Base-by-base conservation (phyloP, 2,113 vertebrate genomes). In the Oncorhynchus masou region DNA sequence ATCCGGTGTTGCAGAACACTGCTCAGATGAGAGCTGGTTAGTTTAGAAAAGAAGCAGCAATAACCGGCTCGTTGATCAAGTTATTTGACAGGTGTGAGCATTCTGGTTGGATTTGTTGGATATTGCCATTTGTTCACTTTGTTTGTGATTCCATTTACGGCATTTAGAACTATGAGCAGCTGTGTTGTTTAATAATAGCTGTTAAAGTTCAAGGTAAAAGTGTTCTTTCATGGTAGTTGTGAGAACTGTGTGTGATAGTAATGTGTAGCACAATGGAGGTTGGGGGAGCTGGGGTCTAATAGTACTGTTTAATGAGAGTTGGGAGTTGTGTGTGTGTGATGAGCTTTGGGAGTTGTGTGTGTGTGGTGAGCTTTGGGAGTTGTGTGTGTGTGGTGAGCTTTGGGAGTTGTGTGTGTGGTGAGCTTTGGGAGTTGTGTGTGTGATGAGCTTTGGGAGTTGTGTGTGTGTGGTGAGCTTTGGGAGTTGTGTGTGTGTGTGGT, bases 11-110 rank as follows among this genome's bases (percentile, higher is more conserved):
- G 45, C 70, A 68, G 54, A 57, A 74, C 51, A 7, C 57, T 22
- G 11, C 22, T 4, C 22, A n/a, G 27, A 51, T 67, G 70, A 71
- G 67, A 24, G 64, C 31, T 73, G 22, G 25, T 68, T 73, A 54
- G 15, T 45, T 12, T 25, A 45, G 27, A 7, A 71, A 71, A n/a
- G 22, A 48, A 79, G 81, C 83, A 73, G 75, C 76, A 81, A 73
- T 79, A 80, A 67, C 83, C 77, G 49, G 77, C 73, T 73, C 66
- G 68, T 79, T 80, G 66, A 72, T 80, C 79, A 59, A 4, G n/a
- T 84, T 86, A 15, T 24, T 48, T 70, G 39, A 70, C 19, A n/a
- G 31, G 20, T 45, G 19, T 20, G 68, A 70, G 68, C 0, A 12
- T 67, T 67, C 65, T 67, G 25, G 22, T 29, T 67, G 65, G 25